Evolutionary conservation across 2,888 invertebrate genomes (phyloP).

Genomic region (Rhogogaster chlorosoma): DNA sequence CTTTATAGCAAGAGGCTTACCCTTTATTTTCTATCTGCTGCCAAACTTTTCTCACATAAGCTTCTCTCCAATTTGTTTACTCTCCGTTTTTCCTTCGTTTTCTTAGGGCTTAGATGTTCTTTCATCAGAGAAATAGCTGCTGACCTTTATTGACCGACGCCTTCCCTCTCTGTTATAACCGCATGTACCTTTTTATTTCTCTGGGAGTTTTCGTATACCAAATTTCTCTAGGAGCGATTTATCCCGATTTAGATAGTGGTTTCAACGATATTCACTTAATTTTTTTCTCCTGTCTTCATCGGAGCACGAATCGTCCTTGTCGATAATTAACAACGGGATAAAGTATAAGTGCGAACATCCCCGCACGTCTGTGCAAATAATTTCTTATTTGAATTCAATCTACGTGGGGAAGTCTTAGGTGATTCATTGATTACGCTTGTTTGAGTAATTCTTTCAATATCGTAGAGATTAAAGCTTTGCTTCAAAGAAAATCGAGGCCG

Average conservation of each 20-base stretch:
- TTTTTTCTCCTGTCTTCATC: neutral
- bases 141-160: neutral
- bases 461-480: conserved; percentile 2
- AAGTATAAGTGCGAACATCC: neutral
- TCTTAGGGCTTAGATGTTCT: neutral
- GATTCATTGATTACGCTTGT: conserved; percentile 24
- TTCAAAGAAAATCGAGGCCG: conserved; percentile 8
- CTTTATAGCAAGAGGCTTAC: neutral
- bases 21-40: neutral
- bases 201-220: neutral
- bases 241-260: neutral
- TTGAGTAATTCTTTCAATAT: conserved; percentile 29
- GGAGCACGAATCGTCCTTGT: neutral
- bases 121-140: neutral
- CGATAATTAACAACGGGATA: neutral
- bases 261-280: neutral
- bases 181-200: neutral
- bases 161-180: neutral
- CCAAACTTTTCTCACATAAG: neutral
- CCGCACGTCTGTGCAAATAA: neutral
- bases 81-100: neutral
- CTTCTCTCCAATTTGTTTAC: neutral
- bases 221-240: neutral
- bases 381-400: neutral
- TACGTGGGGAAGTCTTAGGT: neutral